Evolutionary conservation across 2,888 invertebrate species (phyloP).

Genomic region (Pristionchus maxplancki): DNA sequence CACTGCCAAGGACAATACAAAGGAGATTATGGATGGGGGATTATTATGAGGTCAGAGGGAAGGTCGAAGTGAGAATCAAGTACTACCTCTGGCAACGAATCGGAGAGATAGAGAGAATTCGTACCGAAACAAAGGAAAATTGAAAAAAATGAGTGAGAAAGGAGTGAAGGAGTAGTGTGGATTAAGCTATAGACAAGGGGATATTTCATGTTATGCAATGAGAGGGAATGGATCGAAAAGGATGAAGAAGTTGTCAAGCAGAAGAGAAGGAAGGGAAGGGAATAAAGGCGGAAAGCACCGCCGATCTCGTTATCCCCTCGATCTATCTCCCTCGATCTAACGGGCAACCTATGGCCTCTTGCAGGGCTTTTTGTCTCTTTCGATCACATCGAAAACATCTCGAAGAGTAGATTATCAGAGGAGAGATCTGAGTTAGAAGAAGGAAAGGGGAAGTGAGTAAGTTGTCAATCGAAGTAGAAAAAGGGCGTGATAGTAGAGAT

Average conservation of each 20-base stretch:
- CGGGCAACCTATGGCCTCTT: constrained; percentile 18
- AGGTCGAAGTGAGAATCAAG: background rate
- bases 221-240: background rate
- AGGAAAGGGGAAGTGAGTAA: background rate
- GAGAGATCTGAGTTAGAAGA: background rate
- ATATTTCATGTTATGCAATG: background rate
- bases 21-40: constrained; percentile 32
- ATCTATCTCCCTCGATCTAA: background rate
- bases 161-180: background rate
- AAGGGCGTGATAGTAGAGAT: background rate
- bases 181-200: constrained; percentile 1
- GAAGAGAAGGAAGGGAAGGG: background rate
- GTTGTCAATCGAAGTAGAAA: background rate
- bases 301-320: background rate
- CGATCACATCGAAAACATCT: background rate
- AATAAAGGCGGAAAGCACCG: constrained; percentile 25
- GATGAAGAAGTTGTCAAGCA: background rate
- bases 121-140: background rate
- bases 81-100: background rate
- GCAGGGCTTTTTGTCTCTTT: background rate
- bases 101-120: background rate
- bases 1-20: constrained; percentile 29
- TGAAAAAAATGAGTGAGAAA: background rate
- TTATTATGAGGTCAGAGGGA: constrained; percentile 33
- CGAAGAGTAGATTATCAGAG: background rate